These are phyloP conservation scores for Diabrotica virgifera DNA, from an alignment of 1,140 invertebrate species.

Conservation along the genomic window DNA sequence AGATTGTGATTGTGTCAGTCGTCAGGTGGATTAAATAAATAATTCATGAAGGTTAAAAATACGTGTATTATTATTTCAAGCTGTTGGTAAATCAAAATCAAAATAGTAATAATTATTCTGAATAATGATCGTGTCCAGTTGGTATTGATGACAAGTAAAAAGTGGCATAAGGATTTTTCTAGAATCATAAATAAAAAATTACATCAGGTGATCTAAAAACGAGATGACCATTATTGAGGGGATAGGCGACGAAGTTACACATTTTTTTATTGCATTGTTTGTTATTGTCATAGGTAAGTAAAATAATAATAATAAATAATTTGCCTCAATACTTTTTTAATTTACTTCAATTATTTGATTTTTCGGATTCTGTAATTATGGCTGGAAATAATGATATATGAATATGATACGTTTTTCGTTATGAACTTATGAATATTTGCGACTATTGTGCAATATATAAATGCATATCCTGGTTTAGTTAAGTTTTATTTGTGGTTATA, in stretches of 20 bases:
- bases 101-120: not conserved
- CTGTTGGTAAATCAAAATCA: not conserved
- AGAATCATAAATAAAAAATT: constrained; percentile 5
- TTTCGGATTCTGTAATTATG: too few species aligned
- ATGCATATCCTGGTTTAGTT: too few species aligned
- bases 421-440: too few species aligned
- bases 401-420: too few species aligned
- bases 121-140: not conserved
- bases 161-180: constrained; percentile 4
- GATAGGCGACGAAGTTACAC: constrained; percentile 76
- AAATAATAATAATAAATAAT: not conserved
- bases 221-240: constrained; percentile 71
- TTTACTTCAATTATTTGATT: too few species aligned
- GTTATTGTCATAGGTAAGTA: constrained; percentile 56
- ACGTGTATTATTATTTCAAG: not conserved
- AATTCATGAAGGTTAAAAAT: constrained; percentile 1
- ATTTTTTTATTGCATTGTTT: constrained; percentile 64
- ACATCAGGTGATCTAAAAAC: constrained; percentile 6
- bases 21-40: not conserved
- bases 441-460: too few species aligned
- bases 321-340: too few species aligned
- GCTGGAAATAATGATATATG: too few species aligned
- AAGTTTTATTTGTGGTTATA: too few species aligned
- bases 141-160: not conserved
- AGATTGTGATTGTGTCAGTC: too few species aligned